These are phyloP conservation scores for Drosophila athabasca DNA, from an alignment of 1,140 invertebrate genomes.

Conservation along the genomic window DNA sequence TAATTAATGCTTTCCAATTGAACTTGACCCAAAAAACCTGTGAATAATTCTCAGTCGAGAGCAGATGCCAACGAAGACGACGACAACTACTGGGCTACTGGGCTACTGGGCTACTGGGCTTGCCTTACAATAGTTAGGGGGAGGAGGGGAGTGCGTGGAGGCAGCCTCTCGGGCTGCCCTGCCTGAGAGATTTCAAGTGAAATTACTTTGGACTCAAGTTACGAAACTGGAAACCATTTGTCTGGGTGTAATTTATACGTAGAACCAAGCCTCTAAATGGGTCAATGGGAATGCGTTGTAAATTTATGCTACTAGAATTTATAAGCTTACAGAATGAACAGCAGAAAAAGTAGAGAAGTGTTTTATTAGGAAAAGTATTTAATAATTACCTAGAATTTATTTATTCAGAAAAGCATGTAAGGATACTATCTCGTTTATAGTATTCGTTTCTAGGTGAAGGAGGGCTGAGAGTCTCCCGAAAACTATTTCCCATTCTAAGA, in stretches of 20 bases:
- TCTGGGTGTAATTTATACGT: conserved; percentile 32
- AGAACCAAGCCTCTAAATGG: conserved; percentile 27
- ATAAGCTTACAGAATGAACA: conserved; percentile 11
- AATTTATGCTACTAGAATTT: conserved; percentile 32
- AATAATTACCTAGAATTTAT: no score
- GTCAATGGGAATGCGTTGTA: conserved; percentile 37
- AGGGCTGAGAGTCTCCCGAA: no score
- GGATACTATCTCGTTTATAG: no score
- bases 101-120: no score
- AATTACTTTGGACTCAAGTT: conserved; percentile 22
- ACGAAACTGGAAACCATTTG: conserved; percentile 40
- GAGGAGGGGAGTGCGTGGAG: neutral
- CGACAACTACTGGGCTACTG: conserved; percentile 19
- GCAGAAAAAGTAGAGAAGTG: neutral
- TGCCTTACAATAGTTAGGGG: neutral
- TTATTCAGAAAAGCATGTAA: no score
- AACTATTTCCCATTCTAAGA: no score
- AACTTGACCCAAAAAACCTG: conserved; percentile 72
- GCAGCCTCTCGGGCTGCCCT: neutral
- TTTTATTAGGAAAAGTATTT: neutral
- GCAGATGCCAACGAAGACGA: conserved; percentile 30
- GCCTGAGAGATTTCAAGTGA: neutral
- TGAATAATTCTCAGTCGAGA: conserved; percentile 33
- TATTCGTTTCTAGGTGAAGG: no score
- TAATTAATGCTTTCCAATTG: conserved; percentile 73